phyloP scores from a whole-genome alignment of 2,797 vertebrate species.

The Malacoraja senta region DNA sequence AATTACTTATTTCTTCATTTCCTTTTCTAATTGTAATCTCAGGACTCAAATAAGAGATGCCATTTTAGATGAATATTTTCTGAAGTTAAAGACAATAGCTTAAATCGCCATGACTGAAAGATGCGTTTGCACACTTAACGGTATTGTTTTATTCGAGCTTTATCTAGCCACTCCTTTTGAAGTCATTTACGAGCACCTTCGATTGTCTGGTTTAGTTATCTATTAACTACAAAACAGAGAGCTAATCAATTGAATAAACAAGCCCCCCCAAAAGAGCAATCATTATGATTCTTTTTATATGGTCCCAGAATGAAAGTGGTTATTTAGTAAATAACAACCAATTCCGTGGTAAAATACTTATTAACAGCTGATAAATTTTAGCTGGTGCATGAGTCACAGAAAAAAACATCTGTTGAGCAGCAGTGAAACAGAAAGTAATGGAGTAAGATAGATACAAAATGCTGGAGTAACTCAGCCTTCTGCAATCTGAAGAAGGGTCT shows the following conservation, averaged over 20 bases:
- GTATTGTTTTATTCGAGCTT: neutral
- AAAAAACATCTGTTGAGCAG: too few species aligned
- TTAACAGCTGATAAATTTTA: neutral
- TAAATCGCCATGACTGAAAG: neutral
- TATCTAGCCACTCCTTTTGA: neutral
- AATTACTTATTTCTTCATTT: neutral
- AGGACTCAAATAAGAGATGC: too few species aligned
- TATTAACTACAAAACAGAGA: neutral
- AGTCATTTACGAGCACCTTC: too few species aligned
- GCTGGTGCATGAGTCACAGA: neutral
- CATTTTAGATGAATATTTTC: too few species aligned
- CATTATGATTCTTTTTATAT: neutral
- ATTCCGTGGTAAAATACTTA: neutral
- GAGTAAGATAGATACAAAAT: too few species aligned
- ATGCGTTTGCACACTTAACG: too few species aligned
- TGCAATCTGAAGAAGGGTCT: too few species aligned
- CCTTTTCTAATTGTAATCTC: neutral
- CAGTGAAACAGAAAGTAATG: too few species aligned
- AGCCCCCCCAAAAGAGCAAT: neutral
- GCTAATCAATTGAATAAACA: neutral
- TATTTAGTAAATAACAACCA: neutral
- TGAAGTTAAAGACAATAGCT: neutral
- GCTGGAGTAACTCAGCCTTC: too few species aligned
- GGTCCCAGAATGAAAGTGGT: neutral
- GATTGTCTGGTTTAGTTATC: neutral